Percentiles rank a stretch among this genome's conserved stretches.
Conservation (phyloP, 2,797 vertebrate species). For the Neostethus bicornis region DNA sequence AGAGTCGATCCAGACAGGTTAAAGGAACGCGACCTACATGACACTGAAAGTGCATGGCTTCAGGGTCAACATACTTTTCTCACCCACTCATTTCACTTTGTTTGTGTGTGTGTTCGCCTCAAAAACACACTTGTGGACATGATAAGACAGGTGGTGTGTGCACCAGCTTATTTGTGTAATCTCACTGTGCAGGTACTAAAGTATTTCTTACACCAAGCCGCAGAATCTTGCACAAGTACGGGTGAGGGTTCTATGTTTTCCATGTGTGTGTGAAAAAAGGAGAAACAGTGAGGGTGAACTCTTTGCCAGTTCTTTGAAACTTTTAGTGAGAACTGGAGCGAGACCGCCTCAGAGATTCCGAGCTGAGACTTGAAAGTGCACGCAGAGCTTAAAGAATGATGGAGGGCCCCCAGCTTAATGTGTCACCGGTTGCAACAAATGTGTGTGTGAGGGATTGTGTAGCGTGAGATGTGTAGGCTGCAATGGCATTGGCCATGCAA, state of each 20-base stretch:
- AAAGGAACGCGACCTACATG: too few species aligned
- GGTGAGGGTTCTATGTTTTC: slow-evolving; percentile 3
- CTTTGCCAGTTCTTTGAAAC: slow-evolving; percentile 54
- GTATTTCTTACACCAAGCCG: slow-evolving; percentile 10
- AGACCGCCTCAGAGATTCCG: slow-evolving; percentile 32
- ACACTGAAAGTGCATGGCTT: too few species aligned
- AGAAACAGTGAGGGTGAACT: neutral
- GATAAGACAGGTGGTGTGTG: slow-evolving; percentile 38
- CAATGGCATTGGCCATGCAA: slow-evolving; percentile 48
- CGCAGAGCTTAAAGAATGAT: slow-evolving; percentile 9
- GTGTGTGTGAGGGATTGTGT: slow-evolving; percentile 10
- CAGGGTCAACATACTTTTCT: too few species aligned
- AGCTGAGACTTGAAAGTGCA: slow-evolving; percentile 28
- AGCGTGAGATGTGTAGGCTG: slow-evolving; percentile 49
- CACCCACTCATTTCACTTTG: neutral
- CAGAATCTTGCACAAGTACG: slow-evolving; percentile 10
- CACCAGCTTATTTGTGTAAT: slow-evolving; percentile 36
- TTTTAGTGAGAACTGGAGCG: slow-evolving; percentile 51
- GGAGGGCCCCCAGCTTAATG: slow-evolving; percentile 15
- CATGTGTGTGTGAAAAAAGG: slow-evolving; percentile 3
- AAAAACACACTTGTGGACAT: slow-evolving; percentile 40
- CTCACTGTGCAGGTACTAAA: slow-evolving; percentile 35
- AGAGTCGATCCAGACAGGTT: too few species aligned
- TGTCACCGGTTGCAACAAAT: slow-evolving; percentile 43
- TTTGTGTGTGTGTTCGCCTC: slow-evolving; percentile 20